Evolutionary conservation across 2,113 vertebrate species (phyloP), one percentile per base, ranked within the genome.

Genomic region (Pogonocichla stellata): DNA sequence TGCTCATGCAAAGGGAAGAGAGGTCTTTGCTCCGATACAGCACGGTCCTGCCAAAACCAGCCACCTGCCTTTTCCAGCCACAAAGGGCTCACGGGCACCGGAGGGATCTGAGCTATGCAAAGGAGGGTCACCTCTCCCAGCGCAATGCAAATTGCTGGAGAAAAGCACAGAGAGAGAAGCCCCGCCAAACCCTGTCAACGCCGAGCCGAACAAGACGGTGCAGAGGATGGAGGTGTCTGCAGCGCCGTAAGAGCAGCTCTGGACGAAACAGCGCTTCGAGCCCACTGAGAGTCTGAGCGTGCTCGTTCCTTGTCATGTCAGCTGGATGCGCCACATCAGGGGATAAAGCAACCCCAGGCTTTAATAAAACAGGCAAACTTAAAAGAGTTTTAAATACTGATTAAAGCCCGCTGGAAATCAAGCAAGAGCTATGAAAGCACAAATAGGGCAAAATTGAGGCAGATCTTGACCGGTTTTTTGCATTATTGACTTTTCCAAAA

Each of bases 1-100:
- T 67, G 40, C 43, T 74, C 3, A 0, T 23, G 48, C 24, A n/a
- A 45, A 81, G 51, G 48, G 24, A 53, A 48, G 22, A 58, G 6
- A 45, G 22, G 26, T 42, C 47, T 50, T 75, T 33, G 60, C 51
- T 60, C 25, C 12, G 1, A 23, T 4, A 1, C 0, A 0, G 50
- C 53, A n/a, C 26, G 1, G 23, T 77, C 22, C 56, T 87, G 64
- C 47, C 78, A 62, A 79, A 94, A 38, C 13, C 51, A 54, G 69
- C 22, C 51, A 31, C 65, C 69, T 73, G 84, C 34, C 67, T 66
- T 54, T 43, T 53, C 42, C 73, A 81, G 50, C 17, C 2, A 0
- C 10, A 1, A 66, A 34, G 29, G 26, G 50, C 2, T 6, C 33
- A 7, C 1, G 0, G 67, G 45, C 26, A 53, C 0, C 1, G 38